phyloP scores from a whole-genome alignment of 2,113 vertebrate genomes.

The Lepus americanus region DNA sequence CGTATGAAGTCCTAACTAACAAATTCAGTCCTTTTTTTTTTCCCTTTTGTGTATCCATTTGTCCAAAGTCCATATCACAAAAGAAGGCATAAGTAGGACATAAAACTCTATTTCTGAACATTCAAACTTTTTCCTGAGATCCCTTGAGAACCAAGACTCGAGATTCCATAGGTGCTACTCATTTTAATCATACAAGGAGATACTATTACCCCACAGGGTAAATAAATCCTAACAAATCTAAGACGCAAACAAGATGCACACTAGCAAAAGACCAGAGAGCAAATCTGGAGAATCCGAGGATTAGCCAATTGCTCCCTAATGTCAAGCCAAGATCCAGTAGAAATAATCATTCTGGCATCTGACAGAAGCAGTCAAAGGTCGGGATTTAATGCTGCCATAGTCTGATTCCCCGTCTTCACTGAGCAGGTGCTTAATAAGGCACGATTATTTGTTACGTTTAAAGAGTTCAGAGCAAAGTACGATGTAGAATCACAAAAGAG shows the following conservation, averaged over 20 bases:
- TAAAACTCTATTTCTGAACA: neutral
- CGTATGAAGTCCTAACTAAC: neutral
- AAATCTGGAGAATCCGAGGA: constrained; percentile 79
- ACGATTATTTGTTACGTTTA: constrained; percentile 83
- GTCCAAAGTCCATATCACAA: neutral
- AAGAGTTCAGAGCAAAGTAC: constrained; percentile 73
- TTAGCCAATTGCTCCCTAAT: constrained; percentile 86
- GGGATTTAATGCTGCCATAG: constrained; percentile 71
- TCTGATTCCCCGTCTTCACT: constrained; percentile 81
- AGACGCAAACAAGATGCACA: constrained; percentile 65
- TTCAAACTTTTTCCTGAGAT: neutral
- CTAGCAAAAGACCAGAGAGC: constrained; percentile 74
- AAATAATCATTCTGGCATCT: constrained; percentile 87
- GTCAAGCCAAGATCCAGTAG: constrained; percentile 84
- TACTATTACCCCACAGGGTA: constrained; percentile 69
- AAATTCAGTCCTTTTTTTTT: neutral
- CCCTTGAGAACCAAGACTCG: constrained; percentile 39
- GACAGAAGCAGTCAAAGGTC: constrained; percentile 85
- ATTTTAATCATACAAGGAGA: constrained; percentile 76
- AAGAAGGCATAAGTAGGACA: neutral
- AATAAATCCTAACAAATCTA: constrained; percentile 81
- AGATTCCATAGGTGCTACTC: constrained; percentile 2
- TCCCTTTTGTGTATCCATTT: neutral
- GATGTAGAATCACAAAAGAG: constrained; percentile 56
- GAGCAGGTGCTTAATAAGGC: constrained; percentile 87